Base-by-base conservation (phyloP, 2,113 vertebrate genomes). In the Onychostoma macrolepis region DNA sequence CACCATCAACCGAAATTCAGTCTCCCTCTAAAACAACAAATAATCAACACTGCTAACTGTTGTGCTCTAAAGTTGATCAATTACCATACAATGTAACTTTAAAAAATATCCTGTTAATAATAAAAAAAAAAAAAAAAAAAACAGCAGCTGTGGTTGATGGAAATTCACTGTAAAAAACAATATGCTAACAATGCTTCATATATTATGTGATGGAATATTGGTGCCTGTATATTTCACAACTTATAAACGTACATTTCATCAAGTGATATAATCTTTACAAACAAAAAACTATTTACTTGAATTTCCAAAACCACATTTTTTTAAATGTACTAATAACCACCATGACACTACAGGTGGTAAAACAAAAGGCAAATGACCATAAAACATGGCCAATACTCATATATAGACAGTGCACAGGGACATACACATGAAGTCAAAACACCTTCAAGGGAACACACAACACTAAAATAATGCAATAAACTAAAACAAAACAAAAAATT, bases 1-100 rank as follows among this genome's bases (percentile, higher is more conserved):
- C 76, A 90, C 72, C 53, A 88, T 38, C 77, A 92, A 72, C 24
- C 65, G 87, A 30, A 85, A 88, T 17, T 83, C 86, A 1, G 84
- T 15, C 26, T 90, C 87, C 8, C 72, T 75, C 86, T 87, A 43
- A 41, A 81, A 79, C 28, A 30, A 86, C 13, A 67, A 88, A 26
- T 15, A 76, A 28, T 28, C 3, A 86, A 28, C 71, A 36, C 9
- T 56, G 17, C 28, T 10, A 28, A 33, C 6, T 19, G 17, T 24
- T 71, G 33, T 71, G 33, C 17, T 71, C 65, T 69, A 3, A 71
- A 21, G 67, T 9, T 10, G 1, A 36, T 36, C 15, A 36, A 19
- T 4, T 17, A 33, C 1, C 2, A 67, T 15, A 53, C 19, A 53
- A 53, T 2, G 17, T 24, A 24, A 58, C 7, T 6, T 19, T 6